Percentiles rank a stretch among this genome's conserved stretches.
These are phyloP conservation scores for Sylvilagus floridanus DNA, from an alignment of 2,797 vertebrate species.

Conservation along the genomic window DNA sequence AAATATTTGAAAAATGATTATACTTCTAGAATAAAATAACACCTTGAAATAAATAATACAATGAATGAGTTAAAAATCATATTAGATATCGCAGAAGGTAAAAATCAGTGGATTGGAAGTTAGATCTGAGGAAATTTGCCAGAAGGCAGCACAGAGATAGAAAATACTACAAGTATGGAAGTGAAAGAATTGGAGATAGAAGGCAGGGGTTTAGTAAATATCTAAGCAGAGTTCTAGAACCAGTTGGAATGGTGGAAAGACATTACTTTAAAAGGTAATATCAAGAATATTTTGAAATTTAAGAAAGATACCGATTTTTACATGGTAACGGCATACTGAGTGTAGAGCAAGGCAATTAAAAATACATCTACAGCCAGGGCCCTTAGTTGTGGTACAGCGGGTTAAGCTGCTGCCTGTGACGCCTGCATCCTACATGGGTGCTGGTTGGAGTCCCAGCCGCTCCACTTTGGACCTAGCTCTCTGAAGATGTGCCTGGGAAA, in stretches of 20 bases:
- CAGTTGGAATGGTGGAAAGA: background rate
- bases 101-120: conserved; percentile 48
- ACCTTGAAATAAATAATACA: conserved; percentile 13
- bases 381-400: too few species aligned
- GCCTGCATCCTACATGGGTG: too few species aligned
- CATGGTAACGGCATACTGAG: background rate
- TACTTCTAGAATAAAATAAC: conserved; percentile 29
- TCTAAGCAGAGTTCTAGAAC: conserved; percentile 15
- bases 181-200: background rate
- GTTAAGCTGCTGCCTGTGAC: too few species aligned
- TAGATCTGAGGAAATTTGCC: conserved; percentile 4
- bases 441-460: too few species aligned
- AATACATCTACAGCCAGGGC: background rate
- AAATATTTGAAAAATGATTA: background rate
- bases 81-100: conserved; percentile 45
- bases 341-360: conserved; percentile 43
- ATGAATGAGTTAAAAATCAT: background rate
- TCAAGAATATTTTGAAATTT: conserved; percentile 34
- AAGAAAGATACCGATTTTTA: conserved; percentile 48
- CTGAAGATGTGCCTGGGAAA: too few species aligned
- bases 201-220: background rate
- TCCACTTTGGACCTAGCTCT: too few species aligned
- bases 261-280: conserved; percentile 14
- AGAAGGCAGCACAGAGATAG: background rate
- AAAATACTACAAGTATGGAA: background rate